Evolutionary conservation across 2,797 vertebrate species (phyloP).

Genomic region (Tinamus major): DNA sequence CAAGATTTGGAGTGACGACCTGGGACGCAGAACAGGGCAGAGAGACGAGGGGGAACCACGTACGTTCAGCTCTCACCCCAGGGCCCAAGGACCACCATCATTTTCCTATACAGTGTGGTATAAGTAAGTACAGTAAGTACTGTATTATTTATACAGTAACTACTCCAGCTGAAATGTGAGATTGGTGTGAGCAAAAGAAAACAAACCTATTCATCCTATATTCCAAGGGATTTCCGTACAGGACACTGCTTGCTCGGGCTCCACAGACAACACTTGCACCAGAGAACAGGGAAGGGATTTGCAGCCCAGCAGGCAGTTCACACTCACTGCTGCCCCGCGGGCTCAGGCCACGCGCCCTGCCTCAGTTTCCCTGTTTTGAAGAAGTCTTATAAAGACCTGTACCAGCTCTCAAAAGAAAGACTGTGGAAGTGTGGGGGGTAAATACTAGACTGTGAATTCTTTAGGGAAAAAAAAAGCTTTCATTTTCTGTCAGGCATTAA

Average conservation of each 20-base stretch:
- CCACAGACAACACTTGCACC: not conserved
- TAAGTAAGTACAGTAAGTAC: too few relatives aligned
- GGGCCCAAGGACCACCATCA: not conserved
- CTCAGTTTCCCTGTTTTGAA: not conserved
- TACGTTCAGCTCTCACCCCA: not conserved
- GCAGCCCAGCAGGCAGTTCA: not conserved
- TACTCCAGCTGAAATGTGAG: not conserved
- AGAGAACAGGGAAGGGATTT: not conserved
- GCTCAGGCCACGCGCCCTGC: not conserved
- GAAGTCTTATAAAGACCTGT: not conserved
- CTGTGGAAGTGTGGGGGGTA: not conserved
- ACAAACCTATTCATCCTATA: not conserved
- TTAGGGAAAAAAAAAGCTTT: not conserved
- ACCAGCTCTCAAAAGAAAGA: not conserved
- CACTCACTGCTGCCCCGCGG: fast-evolving
- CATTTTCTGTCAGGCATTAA: not conserved
- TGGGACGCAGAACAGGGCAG: not conserved
- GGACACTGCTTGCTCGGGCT: not conserved
- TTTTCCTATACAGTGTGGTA: not conserved
- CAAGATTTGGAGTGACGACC: not conserved
- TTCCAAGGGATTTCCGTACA: not conserved
- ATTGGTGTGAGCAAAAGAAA: not conserved
- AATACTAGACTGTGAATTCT: not conserved
- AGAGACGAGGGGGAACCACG: not conserved
- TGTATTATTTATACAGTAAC: not conserved